Conservation (phyloP, 2,797 vertebrate genomes). For the Naso thynnoides region DNA sequence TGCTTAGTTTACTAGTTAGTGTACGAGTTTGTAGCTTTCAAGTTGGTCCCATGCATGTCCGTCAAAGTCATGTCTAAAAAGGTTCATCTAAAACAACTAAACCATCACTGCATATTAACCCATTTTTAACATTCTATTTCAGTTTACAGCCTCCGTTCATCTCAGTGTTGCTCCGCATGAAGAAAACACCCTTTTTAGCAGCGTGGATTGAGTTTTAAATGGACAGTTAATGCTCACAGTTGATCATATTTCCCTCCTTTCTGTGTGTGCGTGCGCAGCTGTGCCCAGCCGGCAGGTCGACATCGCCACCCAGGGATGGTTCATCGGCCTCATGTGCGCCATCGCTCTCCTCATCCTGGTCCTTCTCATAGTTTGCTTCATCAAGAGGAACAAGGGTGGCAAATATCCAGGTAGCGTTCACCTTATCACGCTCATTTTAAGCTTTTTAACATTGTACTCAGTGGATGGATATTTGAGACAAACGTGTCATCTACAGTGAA, state of each 20-base stretch:
- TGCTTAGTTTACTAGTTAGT: conserved; percentile 26
- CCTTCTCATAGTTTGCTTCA: conserved; percentile 97
- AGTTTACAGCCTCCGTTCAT: conserved; percentile 35
- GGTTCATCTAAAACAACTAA: conserved; percentile 7
- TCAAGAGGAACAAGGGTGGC: conserved; percentile 98
- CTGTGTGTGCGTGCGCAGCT: conserved; percentile 76
- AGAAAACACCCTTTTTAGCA: conserved; percentile 28
- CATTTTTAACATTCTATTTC: conserved; percentile 41
- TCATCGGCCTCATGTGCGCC: conserved; percentile 98
- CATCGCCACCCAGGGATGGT: conserved; percentile 98
- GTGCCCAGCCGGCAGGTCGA: conserved; percentile 94
- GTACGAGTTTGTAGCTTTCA: conserved; percentile 41
- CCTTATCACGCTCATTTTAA: neutral
- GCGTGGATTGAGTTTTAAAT: neutral
- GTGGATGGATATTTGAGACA: neutral
- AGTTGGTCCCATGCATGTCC: conserved; percentile 47
- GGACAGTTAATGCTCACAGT: neutral
- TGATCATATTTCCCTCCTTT: neutral
- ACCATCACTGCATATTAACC: conserved; percentile 44
- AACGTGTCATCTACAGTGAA: conserved; percentile 87
- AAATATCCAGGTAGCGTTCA: conserved; percentile 93
- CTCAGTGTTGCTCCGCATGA: conserved; percentile 43
- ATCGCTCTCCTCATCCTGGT: conserved; percentile 97
- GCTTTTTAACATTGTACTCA: neutral
- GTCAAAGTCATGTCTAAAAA: conserved; percentile 14